Base-by-base conservation (phyloP, 2,113 vertebrate species). In the Sturnus vulgaris region DNA sequence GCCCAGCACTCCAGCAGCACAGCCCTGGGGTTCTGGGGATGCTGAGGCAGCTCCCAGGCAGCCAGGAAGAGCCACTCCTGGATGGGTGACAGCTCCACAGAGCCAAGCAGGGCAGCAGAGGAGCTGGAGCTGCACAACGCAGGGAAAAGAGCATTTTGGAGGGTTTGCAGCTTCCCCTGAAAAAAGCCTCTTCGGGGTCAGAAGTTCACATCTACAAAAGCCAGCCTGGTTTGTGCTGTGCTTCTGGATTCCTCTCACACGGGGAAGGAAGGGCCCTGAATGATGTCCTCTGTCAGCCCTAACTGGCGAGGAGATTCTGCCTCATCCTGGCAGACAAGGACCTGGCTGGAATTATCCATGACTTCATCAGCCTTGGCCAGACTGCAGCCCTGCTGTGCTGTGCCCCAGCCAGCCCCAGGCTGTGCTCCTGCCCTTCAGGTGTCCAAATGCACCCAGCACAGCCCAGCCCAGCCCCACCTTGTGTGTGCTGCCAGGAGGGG, bases 351-450 rank as follows among this genome's bases (percentile, higher is more conserved):
- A 79, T 79, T 61, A 20, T 7, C 21, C 85, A 69, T 93, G 95
- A 90, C 88, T 96, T 88, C 93, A 88, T 82, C 95, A 78, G 73
- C 72, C 63, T 79, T 82, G 92, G 95, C 92, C 85, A 82, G 84
- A 17, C 24, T 10, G 18, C 90, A 93, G 86, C 76, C 19, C 40
- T 42, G 40, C 40, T 42, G 40, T 42, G 3, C 49, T 7, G 50
- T 7, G 3, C 18, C 39, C 39, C 39, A 39, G 39, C 39, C 78
- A 73, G 39, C 10, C 40, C 15, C 14, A 42, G 40, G 0, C 64
- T 1, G 23, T 55, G 33, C 68, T 91, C 25, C 73, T 85, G 81
- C 81, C 77, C 90, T 90, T 69, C 73, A 33, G 69, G 42, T 15
- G 42, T 22, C 64, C 37, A 22, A 2, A 37, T 10, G 8, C 37